Evolutionary conservation across 2,113 vertebrate genomes (phyloP), one percentile per base, ranked within the genome.

Genomic region (Passer montanus): DNA sequence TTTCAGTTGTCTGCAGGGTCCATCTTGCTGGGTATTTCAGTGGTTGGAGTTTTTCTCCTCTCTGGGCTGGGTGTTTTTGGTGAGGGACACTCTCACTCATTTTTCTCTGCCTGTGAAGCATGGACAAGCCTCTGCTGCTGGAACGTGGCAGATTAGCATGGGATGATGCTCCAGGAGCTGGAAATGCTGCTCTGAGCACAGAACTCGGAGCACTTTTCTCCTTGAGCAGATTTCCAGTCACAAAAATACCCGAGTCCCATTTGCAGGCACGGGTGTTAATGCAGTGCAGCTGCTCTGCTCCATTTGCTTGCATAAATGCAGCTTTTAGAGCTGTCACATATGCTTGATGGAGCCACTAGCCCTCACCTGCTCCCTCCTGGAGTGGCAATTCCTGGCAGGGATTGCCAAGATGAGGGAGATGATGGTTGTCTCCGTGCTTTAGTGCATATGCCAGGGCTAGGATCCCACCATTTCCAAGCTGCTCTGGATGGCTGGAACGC

Each of bases 251-350:
- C 2, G 55, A 77, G 94, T 43, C 67, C 93, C 80, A 59, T 94
- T 95, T 90, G 92, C 92, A 90, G 92, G 10, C 72, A 10, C 1
- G 5, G 85, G 23, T 75, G 94, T 81, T 95, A 87, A 95, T 84
- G 44, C 78, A 62, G 86, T 56, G 86, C 89, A 73, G 96, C 78
- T 89, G 93, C 82, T 60, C 52, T 37, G 89, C 95, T 94, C 95
- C 95, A 95, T 96, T 95, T 94, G 62, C 93, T 79, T 85, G 78
- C 87, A 79, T 87, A 94, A 96, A 94, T 76, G 95, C 77, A 76
- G 94, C 93, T 94, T 91, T 95, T 89, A 91, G 67, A 92, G 91
- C 93, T 94, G 84, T 84, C 82, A 64, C 93, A 84, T 41, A 60
- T 69, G 94, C 81, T 86, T 13, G 60, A 69, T 93, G 26, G 91